These are phyloP conservation scores for Sphenodon punctatus DNA, from an alignment of 2,797 vertebrate genomes.

Conservation along the genomic window DNA sequence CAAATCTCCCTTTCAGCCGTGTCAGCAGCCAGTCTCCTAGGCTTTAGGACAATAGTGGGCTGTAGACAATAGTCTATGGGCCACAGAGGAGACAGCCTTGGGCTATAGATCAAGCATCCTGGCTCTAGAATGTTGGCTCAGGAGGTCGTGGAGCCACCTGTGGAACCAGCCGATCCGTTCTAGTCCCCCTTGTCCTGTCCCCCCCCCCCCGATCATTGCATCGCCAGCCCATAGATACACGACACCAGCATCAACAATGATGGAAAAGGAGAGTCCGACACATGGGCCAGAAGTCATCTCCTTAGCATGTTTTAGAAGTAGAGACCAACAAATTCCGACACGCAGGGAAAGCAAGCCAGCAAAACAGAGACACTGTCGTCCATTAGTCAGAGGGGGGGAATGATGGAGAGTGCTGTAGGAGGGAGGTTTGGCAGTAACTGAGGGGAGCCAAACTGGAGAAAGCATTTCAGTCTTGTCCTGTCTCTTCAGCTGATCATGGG, in stretches of 20 bases:
- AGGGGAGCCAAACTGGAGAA: background rate
- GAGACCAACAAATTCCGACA: background rate
- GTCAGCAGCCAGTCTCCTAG: too few species aligned
- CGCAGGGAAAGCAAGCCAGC: background rate
- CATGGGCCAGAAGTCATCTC: accelerated
- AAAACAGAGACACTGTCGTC: background rate
- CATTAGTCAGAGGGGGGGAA: background rate
- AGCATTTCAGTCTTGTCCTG: slow-evolving; percentile 1
- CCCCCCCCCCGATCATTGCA: too few species aligned
- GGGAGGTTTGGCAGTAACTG: background rate
- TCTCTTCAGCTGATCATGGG: slow-evolving; percentile 3
- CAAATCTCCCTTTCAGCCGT: too few species aligned
- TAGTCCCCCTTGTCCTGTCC: too few species aligned
- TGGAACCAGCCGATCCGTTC: too few species aligned
- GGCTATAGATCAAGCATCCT: too few species aligned
- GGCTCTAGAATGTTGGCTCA: too few species aligned
- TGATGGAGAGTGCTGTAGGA: background rate
- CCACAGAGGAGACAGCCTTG: too few species aligned
- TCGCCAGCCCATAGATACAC: background rate
- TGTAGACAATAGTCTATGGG: too few species aligned
- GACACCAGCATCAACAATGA: background rate
- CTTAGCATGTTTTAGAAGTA: background rate
- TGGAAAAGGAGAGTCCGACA: background rate
- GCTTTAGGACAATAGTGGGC: too few species aligned
- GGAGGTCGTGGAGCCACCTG: too few species aligned